phyloP scores from a whole-genome alignment of 2,888 invertebrate genomes.

The Chaetogeoica ovagalla region DNA sequence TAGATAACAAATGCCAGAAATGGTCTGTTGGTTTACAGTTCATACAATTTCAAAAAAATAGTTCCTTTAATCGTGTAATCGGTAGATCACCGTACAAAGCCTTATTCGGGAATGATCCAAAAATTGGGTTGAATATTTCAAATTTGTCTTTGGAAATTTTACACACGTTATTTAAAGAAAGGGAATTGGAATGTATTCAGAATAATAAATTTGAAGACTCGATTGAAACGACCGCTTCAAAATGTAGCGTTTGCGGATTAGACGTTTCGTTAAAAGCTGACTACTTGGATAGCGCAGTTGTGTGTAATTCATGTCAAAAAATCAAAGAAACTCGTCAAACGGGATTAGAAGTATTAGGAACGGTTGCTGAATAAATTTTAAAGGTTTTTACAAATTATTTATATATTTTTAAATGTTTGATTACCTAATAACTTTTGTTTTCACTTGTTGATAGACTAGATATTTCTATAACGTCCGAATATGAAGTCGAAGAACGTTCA shows the following conservation, averaged over 20 bases:
- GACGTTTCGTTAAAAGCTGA: not conserved
- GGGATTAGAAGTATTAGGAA: too few species aligned
- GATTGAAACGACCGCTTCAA: not conserved
- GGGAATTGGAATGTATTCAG: not conserved
- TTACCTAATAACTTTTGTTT: too few species aligned
- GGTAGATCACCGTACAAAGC: not conserved
- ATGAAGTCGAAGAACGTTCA: too few species aligned
- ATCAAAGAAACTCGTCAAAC: too few species aligned
- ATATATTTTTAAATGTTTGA: too few species aligned
- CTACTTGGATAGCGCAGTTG: not conserved
- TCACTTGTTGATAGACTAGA: too few species aligned
- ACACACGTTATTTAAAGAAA: not conserved
- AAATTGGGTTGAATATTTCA: not conserved
- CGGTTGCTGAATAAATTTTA: too few species aligned
- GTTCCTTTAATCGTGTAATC: not conserved
- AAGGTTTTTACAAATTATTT: too few species aligned
- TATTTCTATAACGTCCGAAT: too few species aligned
- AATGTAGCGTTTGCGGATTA: not conserved
- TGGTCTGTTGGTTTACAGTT: not conserved
- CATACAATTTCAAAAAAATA: not conserved
- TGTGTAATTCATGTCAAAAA: not conserved
- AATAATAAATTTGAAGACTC: not conserved
- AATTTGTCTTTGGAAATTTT: not conserved
- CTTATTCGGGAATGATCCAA: not conserved
- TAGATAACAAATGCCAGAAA: not conserved